Evolutionary conservation across 2,113 vertebrate species (phyloP), one percentile per base, ranked within the genome.

Genomic region (Elgaria multicarinata): DNA sequence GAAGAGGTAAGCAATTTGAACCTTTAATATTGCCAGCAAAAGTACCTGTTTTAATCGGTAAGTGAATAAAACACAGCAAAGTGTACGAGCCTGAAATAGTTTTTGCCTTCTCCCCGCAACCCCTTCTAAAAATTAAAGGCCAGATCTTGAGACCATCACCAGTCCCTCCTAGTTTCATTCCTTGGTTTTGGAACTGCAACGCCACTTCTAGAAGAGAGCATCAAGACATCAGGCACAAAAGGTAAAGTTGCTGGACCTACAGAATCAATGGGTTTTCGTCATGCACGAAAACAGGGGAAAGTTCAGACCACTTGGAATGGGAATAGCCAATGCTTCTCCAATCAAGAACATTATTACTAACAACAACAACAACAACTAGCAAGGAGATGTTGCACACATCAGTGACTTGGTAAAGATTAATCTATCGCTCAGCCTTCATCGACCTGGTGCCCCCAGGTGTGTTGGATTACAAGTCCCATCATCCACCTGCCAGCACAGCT

Each of bases 41-140:
- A 96, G 97, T 97, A 96, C 96, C 97, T 97, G 97, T 94, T 97
- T 97, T 97, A 97, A 96, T 84, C 77, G 94, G 78, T 3, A 4
- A 89, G 1, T 20, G 94, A 90, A 83, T 89, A 93, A 94, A 95
- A 89, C 50, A 86, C 18, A 92, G 62, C 82, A 46, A 90, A 79
- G 90, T 77, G 31, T 86, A 91, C 92, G 90, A 84, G 3, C 55
- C 31, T 42, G 24, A 74, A 36, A 1, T 79, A 67, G 0, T 14
- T 26, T 67, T 36, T 83, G 42, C 31, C 33, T 53, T 77, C 79
- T 74, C 39, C 72, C 16, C 44, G 42, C 39, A 28, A 22, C 26
- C 79, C 58, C 88, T n/a, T 67, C 44, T 31, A 85, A 67, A 33
- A 39, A 31, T 78, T 78, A 58, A 69, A n/a, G 16, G 44, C n/a